These are phyloP conservation scores for Anolis apletophallus DNA, from an alignment of 2,797 vertebrate species.

Conservation along the genomic window DNA sequence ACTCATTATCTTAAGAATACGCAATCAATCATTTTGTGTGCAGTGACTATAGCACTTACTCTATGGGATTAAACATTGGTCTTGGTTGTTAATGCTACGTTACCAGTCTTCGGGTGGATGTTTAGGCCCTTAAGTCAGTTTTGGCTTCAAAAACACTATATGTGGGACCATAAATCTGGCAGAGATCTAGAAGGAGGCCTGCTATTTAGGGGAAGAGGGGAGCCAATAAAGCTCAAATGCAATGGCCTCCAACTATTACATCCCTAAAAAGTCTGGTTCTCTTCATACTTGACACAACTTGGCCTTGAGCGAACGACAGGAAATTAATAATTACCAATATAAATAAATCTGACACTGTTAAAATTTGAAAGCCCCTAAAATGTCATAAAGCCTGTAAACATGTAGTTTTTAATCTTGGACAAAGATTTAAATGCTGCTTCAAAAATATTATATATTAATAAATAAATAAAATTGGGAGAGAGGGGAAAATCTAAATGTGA, in stretches of 20 bases:
- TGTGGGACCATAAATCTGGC: conserved; percentile 54
- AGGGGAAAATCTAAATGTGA: not conserved
- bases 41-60: not conserved
- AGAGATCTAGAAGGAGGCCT: conserved; percentile 54
- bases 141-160: conserved; percentile 11
- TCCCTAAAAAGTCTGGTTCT: conserved; percentile 63
- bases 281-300: conserved; percentile 68
- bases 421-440: not conserved
- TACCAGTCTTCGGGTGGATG: not conserved
- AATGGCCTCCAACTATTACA: not conserved
- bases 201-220: conserved; percentile 50
- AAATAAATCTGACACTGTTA: conserved; percentile 55
- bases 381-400: conserved; percentile 17
- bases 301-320: conserved; percentile 58
- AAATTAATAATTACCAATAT: conserved; percentile 55
- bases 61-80: conserved; percentile 9
- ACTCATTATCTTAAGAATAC: not conserved
- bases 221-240: not conserved
- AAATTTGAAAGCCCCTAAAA: conserved; percentile 29
- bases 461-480: not conserved
- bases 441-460: conserved; percentile 31
- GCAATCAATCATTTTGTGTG: not conserved
- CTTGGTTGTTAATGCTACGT: conserved; percentile 12
- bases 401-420: not conserved
- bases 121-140: conserved; percentile 10